These are phyloP conservation scores for Megaceryle alcyon DNA, from an alignment of 2,797 vertebrate genomes.

Conservation along the genomic window DNA sequence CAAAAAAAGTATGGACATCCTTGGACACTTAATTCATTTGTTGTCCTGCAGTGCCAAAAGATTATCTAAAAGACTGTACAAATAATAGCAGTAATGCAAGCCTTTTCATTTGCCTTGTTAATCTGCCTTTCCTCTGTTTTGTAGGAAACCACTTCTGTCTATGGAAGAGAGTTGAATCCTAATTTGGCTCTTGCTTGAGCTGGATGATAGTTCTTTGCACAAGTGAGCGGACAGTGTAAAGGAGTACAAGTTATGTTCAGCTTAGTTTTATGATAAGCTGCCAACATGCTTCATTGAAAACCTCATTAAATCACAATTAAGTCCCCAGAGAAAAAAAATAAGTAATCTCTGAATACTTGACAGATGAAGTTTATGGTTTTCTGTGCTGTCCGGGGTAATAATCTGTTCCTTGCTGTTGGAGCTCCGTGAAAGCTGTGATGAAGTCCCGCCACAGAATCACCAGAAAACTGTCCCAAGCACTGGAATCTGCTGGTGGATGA, in stretches of 20 bases:
- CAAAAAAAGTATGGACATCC: not conserved
- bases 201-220: not conserved
- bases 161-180: not conserved
- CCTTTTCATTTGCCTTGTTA: not conserved
- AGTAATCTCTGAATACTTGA: not conserved
- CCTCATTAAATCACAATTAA: conserved; percentile 39
- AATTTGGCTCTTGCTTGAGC: not conserved
- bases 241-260: not conserved
- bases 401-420: not conserved
- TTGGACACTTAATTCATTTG: not conserved
- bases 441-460: not conserved
- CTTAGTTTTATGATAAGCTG: conserved; percentile 12
- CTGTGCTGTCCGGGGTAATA: not conserved
- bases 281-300: conserved; percentile 26
- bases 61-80: not conserved
- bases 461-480: not conserved
- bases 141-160: not conserved
- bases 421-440: not conserved
- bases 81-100: not conserved
- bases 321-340: not conserved
- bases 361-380: not conserved
- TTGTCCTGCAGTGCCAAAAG: not conserved
- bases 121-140: not conserved
- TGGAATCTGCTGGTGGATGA: not conserved
- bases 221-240: not conserved